phyloP scores from a whole-genome alignment of 2,888 invertebrate genomes.

The Pterostichus niger region DNA sequence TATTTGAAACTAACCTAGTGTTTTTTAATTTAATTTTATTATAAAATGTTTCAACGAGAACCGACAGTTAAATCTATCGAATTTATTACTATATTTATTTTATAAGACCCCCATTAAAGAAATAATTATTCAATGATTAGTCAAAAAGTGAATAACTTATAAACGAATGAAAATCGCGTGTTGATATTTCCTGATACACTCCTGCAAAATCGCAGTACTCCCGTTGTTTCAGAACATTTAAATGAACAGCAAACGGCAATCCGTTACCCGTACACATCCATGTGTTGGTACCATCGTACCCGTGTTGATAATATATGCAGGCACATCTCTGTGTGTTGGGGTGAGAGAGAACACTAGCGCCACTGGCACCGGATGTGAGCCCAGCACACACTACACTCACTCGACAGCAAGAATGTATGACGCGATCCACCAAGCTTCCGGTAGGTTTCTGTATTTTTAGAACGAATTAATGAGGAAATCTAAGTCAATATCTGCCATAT shows the following conservation, averaged over 20 bases:
- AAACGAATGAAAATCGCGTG: neutral
- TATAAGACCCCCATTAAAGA: too few relatives aligned
- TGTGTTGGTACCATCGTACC: constrained; percentile 16
- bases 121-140: too few relatives aligned
- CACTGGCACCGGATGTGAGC: constrained; percentile 29
- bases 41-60: too few relatives aligned
- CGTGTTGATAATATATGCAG: constrained; percentile 39
- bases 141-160: too few relatives aligned
- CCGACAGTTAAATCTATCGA: too few relatives aligned
- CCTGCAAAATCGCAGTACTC: constrained; percentile 15
- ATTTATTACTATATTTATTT: too few relatives aligned
- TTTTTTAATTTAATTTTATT: too few relatives aligned
- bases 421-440: constrained; percentile 28
- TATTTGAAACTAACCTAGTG: too few relatives aligned
- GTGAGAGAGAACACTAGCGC: constrained; percentile 37
- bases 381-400: constrained; percentile 29
- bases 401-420: constrained; percentile 33
- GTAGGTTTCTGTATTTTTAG: constrained; percentile 38
- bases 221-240: constrained; percentile 47
- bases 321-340: neutral
- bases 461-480: constrained; percentile 45
- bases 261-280: neutral
- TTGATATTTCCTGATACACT: neutral
- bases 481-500: constrained; percentile 34
- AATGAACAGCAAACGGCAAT: constrained; percentile 40